Evolutionary conservation across 1,140 invertebrate genomes (phyloP), one percentile per base, ranked within the genome.

Genomic region (Bursaphelenchus mucronatus): DNA sequence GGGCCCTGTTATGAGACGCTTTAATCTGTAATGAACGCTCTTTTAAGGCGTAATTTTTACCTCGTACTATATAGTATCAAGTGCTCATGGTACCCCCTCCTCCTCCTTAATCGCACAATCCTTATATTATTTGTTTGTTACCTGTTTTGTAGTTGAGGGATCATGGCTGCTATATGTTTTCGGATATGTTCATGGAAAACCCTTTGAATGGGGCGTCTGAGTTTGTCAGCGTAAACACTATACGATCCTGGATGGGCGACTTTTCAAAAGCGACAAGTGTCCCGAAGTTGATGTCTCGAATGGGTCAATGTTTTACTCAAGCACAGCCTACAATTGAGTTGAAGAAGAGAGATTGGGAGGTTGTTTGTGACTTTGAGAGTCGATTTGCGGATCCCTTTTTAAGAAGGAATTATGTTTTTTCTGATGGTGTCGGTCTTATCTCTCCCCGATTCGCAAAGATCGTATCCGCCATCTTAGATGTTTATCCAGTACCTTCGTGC

Each of bases 271-370:
- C 53, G 8, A 67, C 67, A 53, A 59, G 47, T 56, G 71, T 56
- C 1, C 64, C 70, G 10, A 71, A 71, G 64, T 66, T 68, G 66
- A 74, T 74, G 71, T 69, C 70, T 50, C 58, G 70, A 8, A 30
- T 72, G 15, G 70, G 69, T 10, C 70, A 72, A 52, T 72, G 71
- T 54, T 72, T 72, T 46, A 72, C 71, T 19, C 71, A 71, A 58
- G 70, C 70, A 17, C 30, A 30, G 30, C 30, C 30, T 30, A 30
- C 30, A 30, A 30, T 19, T 19, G 19, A 50, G 19, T 15, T 17
- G 15, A 15, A 17, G 49, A 19, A 50, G 5, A 58, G 58, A 4
- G 15, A 61, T 5, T n/a, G n/a, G 57, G 65, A 45, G 53, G 46
- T 19, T 49, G 47, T 45, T 54, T 46, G 21, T 68, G 69, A 39